These are phyloP conservation scores for Holotrichia oblita DNA, from an alignment of 1,140 invertebrate species.

Conservation along the genomic window DNA sequence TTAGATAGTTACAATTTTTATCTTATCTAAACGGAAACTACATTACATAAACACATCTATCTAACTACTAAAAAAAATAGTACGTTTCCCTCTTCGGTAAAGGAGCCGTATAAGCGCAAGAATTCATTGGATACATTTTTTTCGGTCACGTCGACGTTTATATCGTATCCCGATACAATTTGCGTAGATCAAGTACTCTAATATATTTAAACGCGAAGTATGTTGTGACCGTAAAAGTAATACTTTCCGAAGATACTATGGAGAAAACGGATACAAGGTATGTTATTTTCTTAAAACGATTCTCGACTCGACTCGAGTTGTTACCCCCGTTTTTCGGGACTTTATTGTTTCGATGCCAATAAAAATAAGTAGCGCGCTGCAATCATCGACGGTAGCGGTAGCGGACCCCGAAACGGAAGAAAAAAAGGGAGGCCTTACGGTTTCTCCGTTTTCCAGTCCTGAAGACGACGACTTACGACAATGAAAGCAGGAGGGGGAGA, in stretches of 20 bases:
- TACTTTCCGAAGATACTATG: not conserved
- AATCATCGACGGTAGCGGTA: not conserved
- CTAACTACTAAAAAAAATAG: no score
- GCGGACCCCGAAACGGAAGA: no score
- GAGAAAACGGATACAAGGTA: not conserved
- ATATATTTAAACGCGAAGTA: slow-evolving; percentile 29
- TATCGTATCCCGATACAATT: not conserved
- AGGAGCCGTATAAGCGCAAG: no score
- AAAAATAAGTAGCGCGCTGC: slow-evolving; percentile 16
- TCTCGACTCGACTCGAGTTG: not conserved
- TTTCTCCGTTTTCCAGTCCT: not conserved
- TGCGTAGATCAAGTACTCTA: slow-evolving; percentile 30
- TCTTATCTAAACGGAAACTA: no score
- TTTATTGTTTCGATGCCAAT: slow-evolving; percentile 36
- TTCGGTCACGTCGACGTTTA: not conserved
- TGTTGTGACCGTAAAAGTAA: slow-evolving; percentile 4
- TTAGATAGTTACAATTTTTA: no score
- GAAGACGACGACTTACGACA: not conserved
- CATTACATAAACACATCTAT: no score
- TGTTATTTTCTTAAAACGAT: slow-evolving; percentile 36
- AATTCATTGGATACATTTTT: no score
- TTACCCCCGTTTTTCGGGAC: slow-evolving; percentile 6
- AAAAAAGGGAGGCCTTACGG: not conserved
- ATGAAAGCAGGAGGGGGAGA: not conserved
- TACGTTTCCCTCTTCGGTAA: no score